Base-by-base conservation (phyloP, 2,797 vertebrate species). In the Parauchenoglanis ngamensis region DNA sequence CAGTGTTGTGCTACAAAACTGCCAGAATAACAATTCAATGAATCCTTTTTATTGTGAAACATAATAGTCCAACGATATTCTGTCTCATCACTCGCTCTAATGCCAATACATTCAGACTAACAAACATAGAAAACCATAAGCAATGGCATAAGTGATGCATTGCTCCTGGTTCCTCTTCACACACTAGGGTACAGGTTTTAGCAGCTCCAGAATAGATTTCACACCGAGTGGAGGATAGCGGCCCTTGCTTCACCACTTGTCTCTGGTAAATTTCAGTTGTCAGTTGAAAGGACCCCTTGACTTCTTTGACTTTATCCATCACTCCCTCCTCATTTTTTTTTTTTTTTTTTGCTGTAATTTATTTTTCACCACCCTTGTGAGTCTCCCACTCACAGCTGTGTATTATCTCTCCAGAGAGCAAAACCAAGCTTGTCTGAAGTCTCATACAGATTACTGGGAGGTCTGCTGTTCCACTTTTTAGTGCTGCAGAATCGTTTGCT, bases 231-330 rank as follows among this genome's bases (percentile, higher is more conserved):
- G 87, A 89, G 89, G 90, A 92, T 91, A 91, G 90, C 91, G 70
- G 81, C 88, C 52, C 88, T 91, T 90, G 92, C 89, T 92, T 90
- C 88, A 90, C 84, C 78, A 70, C 83, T 84, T 44, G 91, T 90
- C 87, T 93, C 94, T 95, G 94, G 94, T 82, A 93, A 92, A 92
- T 93, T 87, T 95, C 94, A 93, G 85, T 80, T 88, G 87, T 92
- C 92, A 90, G 46, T 90, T 92, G 89, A 75, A 87, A 89, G 86
- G 91, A 92, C 89, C 86, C 86, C 91, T 88, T 91, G 90, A 92
- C 91, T 93, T 90, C 90, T 88, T 67, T 68, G 88, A 93, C 92
- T 93, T 92, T 89, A 86, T 83, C 75, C 73, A 25, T 81, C 65
- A 86, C 87, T 87, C 85, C 89, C 86, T 88, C 84, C 90, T 89